phyloP scores from a whole-genome alignment of 2,797 vertebrate genomes.

The Chloroceryle amazona region DNA sequence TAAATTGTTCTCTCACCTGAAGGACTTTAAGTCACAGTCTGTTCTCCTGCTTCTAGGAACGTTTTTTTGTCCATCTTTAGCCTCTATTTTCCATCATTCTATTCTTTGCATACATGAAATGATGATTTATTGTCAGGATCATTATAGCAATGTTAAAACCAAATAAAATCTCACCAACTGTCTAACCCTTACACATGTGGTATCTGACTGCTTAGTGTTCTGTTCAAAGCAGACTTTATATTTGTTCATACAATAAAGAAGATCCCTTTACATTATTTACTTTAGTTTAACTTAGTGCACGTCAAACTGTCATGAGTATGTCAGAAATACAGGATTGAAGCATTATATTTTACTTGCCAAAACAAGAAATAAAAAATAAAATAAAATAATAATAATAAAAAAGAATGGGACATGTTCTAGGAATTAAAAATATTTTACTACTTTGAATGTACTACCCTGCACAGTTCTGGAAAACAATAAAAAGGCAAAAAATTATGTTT shows the following conservation, averaged over 20 bases:
- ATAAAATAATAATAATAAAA: too few species aligned
- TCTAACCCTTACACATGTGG: constrained; percentile 59
- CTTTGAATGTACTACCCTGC: background rate
- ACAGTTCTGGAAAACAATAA: background rate
- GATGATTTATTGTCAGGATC: constrained; percentile 22
- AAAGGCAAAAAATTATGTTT: background rate
- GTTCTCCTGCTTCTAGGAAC: background rate
- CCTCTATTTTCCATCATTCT: background rate
- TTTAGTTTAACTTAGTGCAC: background rate
- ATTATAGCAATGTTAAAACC: constrained; percentile 69
- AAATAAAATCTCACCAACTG: constrained; percentile 67
- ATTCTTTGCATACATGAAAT: background rate
- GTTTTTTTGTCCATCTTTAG: background rate
- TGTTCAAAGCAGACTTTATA: constrained; percentile 16
- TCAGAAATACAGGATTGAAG: constrained; percentile 20
- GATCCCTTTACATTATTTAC: constrained; percentile 1
- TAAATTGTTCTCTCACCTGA: background rate
- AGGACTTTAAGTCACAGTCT: background rate
- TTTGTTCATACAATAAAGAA: constrained; percentile 8
- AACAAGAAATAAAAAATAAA: background rate
- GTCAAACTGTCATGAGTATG: background rate
- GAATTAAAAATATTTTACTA: constrained; percentile 2
- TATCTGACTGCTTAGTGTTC: background rate
- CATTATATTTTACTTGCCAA: background rate
- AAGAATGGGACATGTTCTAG: background rate